Evolutionary conservation across 2,888 invertebrate genomes (phyloP).

Genomic region (Brachyptera risi): DNA sequence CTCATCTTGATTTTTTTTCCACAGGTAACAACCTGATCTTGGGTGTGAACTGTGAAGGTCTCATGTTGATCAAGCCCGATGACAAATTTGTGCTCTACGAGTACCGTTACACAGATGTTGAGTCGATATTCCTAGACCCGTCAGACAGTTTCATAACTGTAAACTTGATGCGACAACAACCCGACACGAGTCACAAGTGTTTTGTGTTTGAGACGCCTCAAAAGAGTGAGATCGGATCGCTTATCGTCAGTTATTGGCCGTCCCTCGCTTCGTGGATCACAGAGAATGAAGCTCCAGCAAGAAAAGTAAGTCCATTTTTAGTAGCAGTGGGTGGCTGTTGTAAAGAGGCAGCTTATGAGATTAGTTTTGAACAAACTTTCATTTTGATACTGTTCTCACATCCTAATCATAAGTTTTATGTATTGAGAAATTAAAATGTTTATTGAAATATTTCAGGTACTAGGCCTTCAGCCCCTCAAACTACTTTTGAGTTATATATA

Average conservation of each 20-base stretch:
- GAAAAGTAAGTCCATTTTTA: constrained; percentile 46
- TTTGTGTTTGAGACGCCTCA: constrained; percentile 89
- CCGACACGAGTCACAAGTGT: constrained; percentile 65
- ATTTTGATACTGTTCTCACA: too few relatives aligned
- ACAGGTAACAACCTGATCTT: constrained; percentile 59
- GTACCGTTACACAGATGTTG: constrained; percentile 85
- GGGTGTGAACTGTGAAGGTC: constrained; percentile 86
- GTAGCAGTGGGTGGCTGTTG: too few relatives aligned
- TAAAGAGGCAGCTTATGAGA: too few relatives aligned
- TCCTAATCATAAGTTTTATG: too few relatives aligned
- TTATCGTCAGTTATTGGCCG: constrained; percentile 89
- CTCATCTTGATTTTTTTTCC: too few relatives aligned
- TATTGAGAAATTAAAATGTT: too few relatives aligned
- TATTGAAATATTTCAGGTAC: too few relatives aligned
- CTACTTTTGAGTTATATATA: too few relatives aligned
- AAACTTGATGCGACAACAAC: constrained; percentile 68
- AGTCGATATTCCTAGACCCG: constrained; percentile 85
- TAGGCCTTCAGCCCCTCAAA: too few relatives aligned
- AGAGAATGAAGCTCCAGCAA: constrained; percentile 63
- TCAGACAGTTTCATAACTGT: constrained; percentile 90
- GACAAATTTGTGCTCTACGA: constrained; percentile 90
- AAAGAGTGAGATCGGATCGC: constrained; percentile 86
- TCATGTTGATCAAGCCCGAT: constrained; percentile 84
- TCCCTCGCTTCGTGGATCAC: constrained; percentile 73
- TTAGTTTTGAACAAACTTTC: too few relatives aligned